phyloP scores from a whole-genome alignment of 2,113 vertebrate species.

The Cryptomyrus ogoouensis region DNA sequence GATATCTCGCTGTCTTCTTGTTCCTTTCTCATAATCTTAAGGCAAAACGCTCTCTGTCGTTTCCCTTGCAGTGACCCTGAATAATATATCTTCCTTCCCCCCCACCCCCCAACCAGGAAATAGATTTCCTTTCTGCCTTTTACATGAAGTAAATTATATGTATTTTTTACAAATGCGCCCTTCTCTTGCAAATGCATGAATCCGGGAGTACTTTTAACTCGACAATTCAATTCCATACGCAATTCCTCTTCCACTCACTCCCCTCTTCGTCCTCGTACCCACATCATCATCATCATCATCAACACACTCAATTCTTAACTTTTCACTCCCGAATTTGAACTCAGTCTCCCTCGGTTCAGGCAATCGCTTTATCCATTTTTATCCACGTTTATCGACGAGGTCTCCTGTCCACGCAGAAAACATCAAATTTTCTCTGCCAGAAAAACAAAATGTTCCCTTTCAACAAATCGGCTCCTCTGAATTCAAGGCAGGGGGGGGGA shows the following conservation, averaged over 20 bases:
- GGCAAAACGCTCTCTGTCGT: conserved; percentile 46
- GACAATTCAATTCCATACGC: conserved; percentile 39
- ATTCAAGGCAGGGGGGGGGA: conserved; percentile 52
- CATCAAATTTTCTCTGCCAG: conserved; percentile 36
- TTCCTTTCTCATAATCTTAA: conserved; percentile 46
- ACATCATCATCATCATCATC: conserved; percentile 50
- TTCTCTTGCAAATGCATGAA: conserved; percentile 40
- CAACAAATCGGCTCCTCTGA: conserved; percentile 47
- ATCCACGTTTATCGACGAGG: conserved; percentile 38
- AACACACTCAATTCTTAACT: conserved; percentile 41
- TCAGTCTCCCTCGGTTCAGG: conserved; percentile 42
- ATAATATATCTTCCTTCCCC: conserved; percentile 47
- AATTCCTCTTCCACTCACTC: conserved; percentile 44
- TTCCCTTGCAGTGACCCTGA: conserved; percentile 52
- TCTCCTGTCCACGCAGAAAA: conserved; percentile 49
- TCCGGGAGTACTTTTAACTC: conserved; percentile 46
- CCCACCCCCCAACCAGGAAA: conserved; percentile 53
- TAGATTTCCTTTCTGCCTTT: conserved; percentile 57
- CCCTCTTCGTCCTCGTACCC: conserved; percentile 53
- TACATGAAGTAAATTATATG: conserved; percentile 58
- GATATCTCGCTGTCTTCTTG: conserved; percentile 44
- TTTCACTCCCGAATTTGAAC: conserved; percentile 45
- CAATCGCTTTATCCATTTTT: conserved; percentile 57
- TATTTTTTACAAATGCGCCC: conserved; percentile 35
- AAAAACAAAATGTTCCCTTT: conserved; percentile 25